These are phyloP conservation scores for Bostrychus sinensis DNA, from an alignment of 2,113 vertebrate genomes.

Conservation along the genomic window DNA sequence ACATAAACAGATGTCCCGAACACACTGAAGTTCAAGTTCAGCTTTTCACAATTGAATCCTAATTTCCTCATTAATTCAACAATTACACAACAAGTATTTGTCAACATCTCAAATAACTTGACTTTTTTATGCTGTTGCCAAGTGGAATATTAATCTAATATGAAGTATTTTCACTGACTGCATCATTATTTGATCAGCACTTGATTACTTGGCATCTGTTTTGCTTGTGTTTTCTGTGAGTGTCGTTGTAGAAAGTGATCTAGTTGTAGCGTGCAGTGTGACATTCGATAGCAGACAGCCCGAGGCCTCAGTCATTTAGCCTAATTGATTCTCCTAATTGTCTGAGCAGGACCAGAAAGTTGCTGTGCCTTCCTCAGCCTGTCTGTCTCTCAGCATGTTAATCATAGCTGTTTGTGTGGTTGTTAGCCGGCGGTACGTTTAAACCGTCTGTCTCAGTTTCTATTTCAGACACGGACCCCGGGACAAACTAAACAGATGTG, in stretches of 20 bases:
- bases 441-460: slow-evolving; percentile 19
- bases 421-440: neutral
- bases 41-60: neutral
- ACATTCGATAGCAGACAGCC: slow-evolving; percentile 14
- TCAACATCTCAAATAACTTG: no score
- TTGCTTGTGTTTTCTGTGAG: neutral
- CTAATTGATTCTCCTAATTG: slow-evolving; percentile 61
- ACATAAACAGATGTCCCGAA: neutral
- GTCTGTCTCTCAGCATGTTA: slow-evolving; percentile 34
- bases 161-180: neutral
- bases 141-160: no score
- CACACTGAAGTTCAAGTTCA: neutral
- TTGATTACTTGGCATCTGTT: neutral
- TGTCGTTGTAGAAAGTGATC: neutral
- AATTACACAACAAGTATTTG: no score
- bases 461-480: slow-evolving; percentile 15
- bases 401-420: slow-evolving; percentile 32
- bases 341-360: slow-evolving; percentile 33
- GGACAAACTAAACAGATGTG: slow-evolving; percentile 53
- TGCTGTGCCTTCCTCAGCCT: slow-evolving; percentile 16
- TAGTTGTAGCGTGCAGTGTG: slow-evolving; percentile 9
- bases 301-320: slow-evolving; percentile 38
- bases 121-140: no score
- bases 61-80: neutral
- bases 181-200: slow-evolving; percentile 17